phyloP scores from a whole-genome alignment of 2,113 vertebrate genomes.

The Neodon shergylaensis region DNA sequence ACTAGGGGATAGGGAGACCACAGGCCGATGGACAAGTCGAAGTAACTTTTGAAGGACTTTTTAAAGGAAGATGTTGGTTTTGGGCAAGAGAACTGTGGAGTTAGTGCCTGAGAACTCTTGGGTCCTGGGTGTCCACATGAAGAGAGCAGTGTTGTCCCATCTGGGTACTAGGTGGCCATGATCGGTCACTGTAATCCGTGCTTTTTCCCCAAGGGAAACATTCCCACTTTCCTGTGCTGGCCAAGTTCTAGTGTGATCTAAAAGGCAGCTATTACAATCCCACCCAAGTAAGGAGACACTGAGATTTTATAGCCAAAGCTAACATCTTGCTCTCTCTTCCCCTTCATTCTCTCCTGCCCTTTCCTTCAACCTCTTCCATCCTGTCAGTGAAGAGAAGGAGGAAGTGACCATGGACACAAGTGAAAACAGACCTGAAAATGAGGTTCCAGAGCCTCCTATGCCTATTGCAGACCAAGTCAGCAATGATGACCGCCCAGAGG shows the following conservation, averaged over 20 bases:
- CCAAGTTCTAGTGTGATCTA: constrained; percentile 1
- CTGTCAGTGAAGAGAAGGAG: constrained; percentile 85
- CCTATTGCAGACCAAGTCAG: constrained; percentile 76
- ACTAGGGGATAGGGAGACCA: background rate
- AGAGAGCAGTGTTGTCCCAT: constrained; percentile 27
- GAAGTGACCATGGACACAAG: constrained; percentile 85
- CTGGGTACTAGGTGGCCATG: background rate
- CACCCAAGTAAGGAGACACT: constrained; percentile 58
- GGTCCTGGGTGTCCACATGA: background rate
- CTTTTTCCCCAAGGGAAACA: constrained; percentile 17
- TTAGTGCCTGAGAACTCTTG: background rate
- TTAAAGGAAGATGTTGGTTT: background rate
- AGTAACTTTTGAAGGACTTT: constrained; percentile 44
- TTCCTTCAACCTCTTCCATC: constrained; percentile 68
- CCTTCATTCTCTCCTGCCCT: constrained; percentile 82
- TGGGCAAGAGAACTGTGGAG: background rate
- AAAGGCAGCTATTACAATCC: constrained; percentile 38
- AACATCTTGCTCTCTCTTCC: constrained; percentile 77
- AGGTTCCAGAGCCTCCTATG: constrained; percentile 77
- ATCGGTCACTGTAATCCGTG: constrained; percentile 20
- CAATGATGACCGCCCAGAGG: constrained; percentile 77
- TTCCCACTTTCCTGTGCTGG: background rate
- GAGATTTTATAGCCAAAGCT: constrained; percentile 54
- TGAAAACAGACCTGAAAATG: constrained; percentile 82
- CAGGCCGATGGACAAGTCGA: background rate